Evolutionary conservation across 2,797 vertebrate genomes (phyloP).

Genomic region (Hoplostethus mediterraneus): DNA sequence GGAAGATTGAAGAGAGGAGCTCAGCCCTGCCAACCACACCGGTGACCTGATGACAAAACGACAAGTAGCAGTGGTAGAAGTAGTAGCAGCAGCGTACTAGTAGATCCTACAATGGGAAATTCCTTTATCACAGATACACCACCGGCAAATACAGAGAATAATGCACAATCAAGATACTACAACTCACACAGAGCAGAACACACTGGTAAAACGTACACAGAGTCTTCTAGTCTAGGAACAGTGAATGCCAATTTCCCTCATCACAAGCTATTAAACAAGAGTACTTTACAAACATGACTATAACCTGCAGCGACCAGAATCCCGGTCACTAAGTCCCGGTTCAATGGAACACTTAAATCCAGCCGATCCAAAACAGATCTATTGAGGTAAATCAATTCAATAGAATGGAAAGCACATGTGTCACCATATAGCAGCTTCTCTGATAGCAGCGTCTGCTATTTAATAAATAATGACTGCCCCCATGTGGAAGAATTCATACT

Average conservation of each 20-base stretch:
- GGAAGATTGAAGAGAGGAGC: conserved; percentile 97
- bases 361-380: conserved; percentile 32
- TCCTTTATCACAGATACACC: neutral
- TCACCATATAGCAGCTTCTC: conserved; percentile 1
- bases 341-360: conserved; percentile 4
- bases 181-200: too few species aligned
- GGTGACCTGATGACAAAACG: conserved; percentile 87
- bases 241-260: too few species aligned
- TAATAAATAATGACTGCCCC: conserved; percentile 80
- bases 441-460: conserved; percentile 34
- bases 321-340: neutral
- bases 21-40: conserved; percentile 98
- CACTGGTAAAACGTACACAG: too few species aligned
- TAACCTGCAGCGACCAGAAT: conserved; percentile 2
- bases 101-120: neutral
- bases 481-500: conserved; percentile 72
- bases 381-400: conserved; percentile 21
- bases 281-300: neutral
- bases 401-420: neutral
- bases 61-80: neutral
- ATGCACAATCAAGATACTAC: neutral
- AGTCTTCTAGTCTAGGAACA: neutral
- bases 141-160: neutral
- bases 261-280: too few species aligned
- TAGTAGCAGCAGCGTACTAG: neutral